Percentiles rank a stretch among this genome's conserved stretches.
Conservation (phyloP, 2,888 invertebrate species). For the Clepsis dumicolana region DNA sequence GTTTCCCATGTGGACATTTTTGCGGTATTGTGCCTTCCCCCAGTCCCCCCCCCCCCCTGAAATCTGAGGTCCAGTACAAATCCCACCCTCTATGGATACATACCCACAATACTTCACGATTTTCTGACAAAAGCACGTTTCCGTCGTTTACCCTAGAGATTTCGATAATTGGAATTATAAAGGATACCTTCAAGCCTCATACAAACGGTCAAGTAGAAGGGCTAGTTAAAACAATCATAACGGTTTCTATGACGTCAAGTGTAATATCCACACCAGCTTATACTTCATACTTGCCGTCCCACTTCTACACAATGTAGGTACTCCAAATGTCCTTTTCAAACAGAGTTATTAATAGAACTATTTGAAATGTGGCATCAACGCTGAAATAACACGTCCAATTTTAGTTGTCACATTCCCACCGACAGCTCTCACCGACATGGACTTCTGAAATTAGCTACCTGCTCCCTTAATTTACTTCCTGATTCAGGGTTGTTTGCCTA, state of each 20-base stretch:
- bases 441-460: slow-evolving; percentile 2
- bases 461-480: slow-evolving; percentile 13
- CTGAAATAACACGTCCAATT: neutral
- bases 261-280: neutral
- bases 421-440: neutral
- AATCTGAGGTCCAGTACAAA: neutral
- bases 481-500: slow-evolving; percentile 11
- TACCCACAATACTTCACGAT: neutral
- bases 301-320: neutral
- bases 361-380: neutral
- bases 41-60: neutral
- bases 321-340: neutral
- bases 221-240: neutral
- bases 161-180: neutral
- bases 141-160: neutral
- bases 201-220: neutral
- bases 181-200: neutral
- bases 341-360: neutral
- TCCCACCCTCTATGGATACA: neutral
- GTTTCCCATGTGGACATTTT: slow-evolving; percentile 3
- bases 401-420: slow-evolving; percentile 2
- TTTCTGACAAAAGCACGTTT: neutral
- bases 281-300: neutral
- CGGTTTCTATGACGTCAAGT: neutral
- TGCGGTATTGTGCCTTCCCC: neutral